Percentiles rank a stretch among this genome's conserved stretches.
Conservation (phyloP, 2,797 vertebrate genomes). For the Xenentodon cancila region DNA sequence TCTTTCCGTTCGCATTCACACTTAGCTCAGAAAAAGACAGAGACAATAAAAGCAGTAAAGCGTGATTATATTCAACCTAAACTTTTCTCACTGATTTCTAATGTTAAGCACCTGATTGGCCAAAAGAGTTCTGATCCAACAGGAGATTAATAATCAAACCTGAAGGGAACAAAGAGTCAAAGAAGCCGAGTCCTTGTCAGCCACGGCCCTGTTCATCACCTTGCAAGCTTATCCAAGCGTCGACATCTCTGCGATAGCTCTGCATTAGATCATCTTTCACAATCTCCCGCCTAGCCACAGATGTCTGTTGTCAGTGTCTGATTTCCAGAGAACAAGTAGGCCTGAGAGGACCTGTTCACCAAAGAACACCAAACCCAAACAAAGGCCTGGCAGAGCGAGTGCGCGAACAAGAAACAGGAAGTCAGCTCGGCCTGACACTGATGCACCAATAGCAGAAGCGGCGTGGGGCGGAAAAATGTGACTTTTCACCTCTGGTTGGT, state of each 20-base stretch:
- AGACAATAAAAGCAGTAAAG: slow-evolving; percentile 37
- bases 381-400: slow-evolving; percentile 56
- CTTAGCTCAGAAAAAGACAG: slow-evolving; percentile 7
- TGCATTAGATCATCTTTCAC: slow-evolving; percentile 58
- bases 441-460: slow-evolving; percentile 68
- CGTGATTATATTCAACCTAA: not conserved
- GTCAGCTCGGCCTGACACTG: slow-evolving; percentile 46
- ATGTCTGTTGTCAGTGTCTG: slow-evolving; percentile 17
- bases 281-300: slow-evolving; percentile 36
- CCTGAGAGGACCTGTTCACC: slow-evolving; percentile 43
- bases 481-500: slow-evolving; percentile 63
- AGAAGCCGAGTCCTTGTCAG: slow-evolving; percentile 31
- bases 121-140: slow-evolving; percentile 2
- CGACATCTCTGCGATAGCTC: slow-evolving; percentile 33
- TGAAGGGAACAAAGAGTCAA: slow-evolving; percentile 49
- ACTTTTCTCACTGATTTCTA: not conserved
- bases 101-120: not conserved
- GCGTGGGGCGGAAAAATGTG: slow-evolving; percentile 45
- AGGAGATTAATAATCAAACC: slow-evolving; percentile 45
- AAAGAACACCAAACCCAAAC: slow-evolving; percentile 62
- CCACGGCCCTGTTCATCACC: slow-evolving; percentile 15
- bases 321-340: slow-evolving; percentile 4
- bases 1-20: slow-evolving; percentile 35
- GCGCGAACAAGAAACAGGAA: slow-evolving; percentile 77
- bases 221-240: slow-evolving; percentile 26